Base-by-base conservation (phyloP, 2,797 vertebrate genomes). In the Vireo griseus region DNA sequence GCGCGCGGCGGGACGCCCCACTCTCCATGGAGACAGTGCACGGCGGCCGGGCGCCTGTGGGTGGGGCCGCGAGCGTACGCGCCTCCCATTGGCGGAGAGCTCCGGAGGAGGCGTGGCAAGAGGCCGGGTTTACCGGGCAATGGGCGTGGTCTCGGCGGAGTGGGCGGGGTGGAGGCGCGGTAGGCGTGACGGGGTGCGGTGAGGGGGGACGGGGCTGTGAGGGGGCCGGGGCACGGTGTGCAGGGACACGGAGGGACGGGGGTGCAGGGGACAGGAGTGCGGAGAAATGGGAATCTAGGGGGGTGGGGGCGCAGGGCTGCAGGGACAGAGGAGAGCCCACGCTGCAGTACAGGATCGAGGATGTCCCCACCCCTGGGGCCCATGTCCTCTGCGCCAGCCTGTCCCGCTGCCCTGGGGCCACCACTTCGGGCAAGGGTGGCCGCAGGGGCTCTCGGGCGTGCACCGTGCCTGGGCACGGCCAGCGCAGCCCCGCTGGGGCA, bases 51-150 rank as follows among this genome's bases (percentile, higher is more conserved):
- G n/a, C 6, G 20, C 48, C 39, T 26, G 35, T 73, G 55, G 85
- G 74, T 7, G 50, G 31, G 7, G 20, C 51, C 21, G 20, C 4
- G 3, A 35, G 5, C 5, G 2, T 2, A 0, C 5, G 5, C 24
- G 0, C 12, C 44, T 58, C 57, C 61, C 26, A 77, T 91, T 93
- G 88, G 93, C 3, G n/a, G 58, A 57, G 45, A 57, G 15, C 10
- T 3, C 1, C 1, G 1, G 8, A 19, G 2, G 5, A 33, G 58
- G 48, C 10, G 76, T 42, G n/a, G 5, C 28, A 14, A 6, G 9
- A 8, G 26, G 8, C 1, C 3, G 2, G 2, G 3, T 10, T 0
- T 8, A 12, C 2, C 2, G 1, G 2, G 1, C 1, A 21, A 2
- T 4, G 48, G 67, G 69, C 35, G 55, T 2, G 62, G 13, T 5